These are phyloP conservation scores for Psittacula echo DNA, from an alignment of 2,797 vertebrate species.

Conservation along the genomic window DNA sequence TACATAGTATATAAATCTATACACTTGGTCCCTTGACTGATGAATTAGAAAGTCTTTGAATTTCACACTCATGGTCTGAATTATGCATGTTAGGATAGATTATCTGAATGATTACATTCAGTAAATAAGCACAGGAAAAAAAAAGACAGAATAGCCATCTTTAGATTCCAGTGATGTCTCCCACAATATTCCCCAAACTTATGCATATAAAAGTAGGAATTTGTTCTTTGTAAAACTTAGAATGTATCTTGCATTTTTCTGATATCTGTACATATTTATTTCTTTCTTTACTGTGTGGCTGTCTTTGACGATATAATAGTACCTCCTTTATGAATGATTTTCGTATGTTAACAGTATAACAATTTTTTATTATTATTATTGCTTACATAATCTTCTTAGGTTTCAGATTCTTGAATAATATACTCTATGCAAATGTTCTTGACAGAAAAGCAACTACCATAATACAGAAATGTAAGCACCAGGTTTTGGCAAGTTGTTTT, in stretches of 20 bases:
- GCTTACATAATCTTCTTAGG: background rate
- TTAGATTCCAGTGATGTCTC: background rate
- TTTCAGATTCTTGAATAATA: background rate
- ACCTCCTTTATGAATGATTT: background rate
- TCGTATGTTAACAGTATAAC: background rate
- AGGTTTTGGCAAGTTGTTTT: background rate
- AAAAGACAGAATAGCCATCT: background rate
- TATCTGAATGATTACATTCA: background rate
- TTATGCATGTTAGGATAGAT: background rate
- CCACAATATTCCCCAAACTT: background rate
- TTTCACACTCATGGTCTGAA: background rate
- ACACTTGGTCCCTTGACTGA: background rate
- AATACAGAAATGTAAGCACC: background rate
- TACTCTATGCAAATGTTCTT: background rate
- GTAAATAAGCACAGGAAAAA: background rate
- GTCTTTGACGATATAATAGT: background rate
- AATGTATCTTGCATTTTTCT: background rate
- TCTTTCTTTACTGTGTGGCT: background rate
- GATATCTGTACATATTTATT: background rate
- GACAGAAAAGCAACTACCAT: background rate
- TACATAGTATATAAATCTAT: background rate
- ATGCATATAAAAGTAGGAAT: background rate
- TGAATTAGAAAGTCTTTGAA: background rate
- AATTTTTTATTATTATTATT: background rate
- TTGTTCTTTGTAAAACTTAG: background rate